phyloP scores from a whole-genome alignment of 2,797 vertebrate species.

The Glossophaga mutica region DNA sequence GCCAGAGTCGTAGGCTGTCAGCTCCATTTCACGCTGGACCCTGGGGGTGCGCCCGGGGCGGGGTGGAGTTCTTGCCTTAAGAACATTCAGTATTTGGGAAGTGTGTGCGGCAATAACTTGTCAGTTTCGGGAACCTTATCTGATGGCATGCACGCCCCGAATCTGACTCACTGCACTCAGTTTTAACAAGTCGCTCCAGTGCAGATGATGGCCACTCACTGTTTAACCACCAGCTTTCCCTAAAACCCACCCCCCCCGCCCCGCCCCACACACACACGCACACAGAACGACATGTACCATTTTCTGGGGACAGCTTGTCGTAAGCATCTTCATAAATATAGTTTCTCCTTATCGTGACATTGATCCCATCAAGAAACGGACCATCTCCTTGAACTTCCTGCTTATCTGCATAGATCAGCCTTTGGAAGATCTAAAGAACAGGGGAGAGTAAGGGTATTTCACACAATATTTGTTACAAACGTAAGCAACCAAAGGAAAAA shows the following conservation, averaged over 20 bases:
- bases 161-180: neutral
- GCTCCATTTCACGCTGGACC: neutral
- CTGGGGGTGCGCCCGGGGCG: neutral
- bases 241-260: neutral
- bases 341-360: slow-evolving; percentile 96
- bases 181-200: neutral
- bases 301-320: slow-evolving; percentile 99
- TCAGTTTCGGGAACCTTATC: neutral
- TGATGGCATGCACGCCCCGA: neutral
- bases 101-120: neutral
- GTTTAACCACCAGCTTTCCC: neutral
- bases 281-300: slow-evolving; percentile 84
- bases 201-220: neutral
- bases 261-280: neutral
- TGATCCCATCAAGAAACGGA: slow-evolving; percentile 96
- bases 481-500: neutral
- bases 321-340: slow-evolving; percentile 99
- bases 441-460: neutral
- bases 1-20: neutral
- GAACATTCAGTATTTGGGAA: neutral
- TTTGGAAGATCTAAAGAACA: slow-evolving; percentile 93
- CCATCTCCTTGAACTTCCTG: slow-evolving; percentile 97
- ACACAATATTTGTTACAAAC: neutral
- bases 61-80: neutral
- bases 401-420: slow-evolving; percentile 97